Evolutionary conservation across 2,797 vertebrate genomes (phyloP), one percentile per base, ranked within the genome.

Genomic region (Characodon lateralis): DNA sequence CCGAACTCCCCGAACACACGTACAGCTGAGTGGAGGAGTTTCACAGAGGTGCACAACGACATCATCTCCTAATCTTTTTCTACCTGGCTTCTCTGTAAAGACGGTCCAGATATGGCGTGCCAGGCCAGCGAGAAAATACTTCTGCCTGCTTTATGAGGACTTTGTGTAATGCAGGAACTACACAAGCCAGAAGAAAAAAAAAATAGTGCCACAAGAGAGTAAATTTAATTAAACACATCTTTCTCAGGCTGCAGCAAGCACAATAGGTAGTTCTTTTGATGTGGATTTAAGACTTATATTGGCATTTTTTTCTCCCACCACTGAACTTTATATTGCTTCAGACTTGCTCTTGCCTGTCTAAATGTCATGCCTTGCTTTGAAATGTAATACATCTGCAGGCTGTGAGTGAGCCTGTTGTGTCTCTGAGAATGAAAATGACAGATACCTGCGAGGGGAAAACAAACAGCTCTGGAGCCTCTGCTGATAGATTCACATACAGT

Each of bases 111-210:
- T 85, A 31, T 91, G 85, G 81, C 79, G 70, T 93, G 78, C 63
- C 66, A 84, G 43, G 76, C 83, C 82, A 69, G 80, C 83, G 86
- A 91, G 95, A 95, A 94, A 90, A 92, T 91, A 93, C 93, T 87
- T 84, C 68, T 10, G 78, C 89, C 91, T 92, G 93, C 91, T 95
- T 95, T 94, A 90, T 81, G 81, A 86, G 85, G 72, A 76, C 28
- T 76, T 63, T 72, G 74, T 31, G 68, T 90, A 88, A 92, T 83
- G 78, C 85, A 79, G 75, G 71, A 76, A 80, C 80, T 81, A 74
- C 79, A 87, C 75, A 63, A 79, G 83, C 86, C 80, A 88, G 85
- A 43, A 39, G 7, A 7, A n/a, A 53, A 72, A 39, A 73, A 58
- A 89, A 76, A 78, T 59, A 86, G 77, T 86, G 87, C 82, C 85